Conservation (phyloP, 1,140 invertebrate species). For the Drosophila ercepeae region DNA sequence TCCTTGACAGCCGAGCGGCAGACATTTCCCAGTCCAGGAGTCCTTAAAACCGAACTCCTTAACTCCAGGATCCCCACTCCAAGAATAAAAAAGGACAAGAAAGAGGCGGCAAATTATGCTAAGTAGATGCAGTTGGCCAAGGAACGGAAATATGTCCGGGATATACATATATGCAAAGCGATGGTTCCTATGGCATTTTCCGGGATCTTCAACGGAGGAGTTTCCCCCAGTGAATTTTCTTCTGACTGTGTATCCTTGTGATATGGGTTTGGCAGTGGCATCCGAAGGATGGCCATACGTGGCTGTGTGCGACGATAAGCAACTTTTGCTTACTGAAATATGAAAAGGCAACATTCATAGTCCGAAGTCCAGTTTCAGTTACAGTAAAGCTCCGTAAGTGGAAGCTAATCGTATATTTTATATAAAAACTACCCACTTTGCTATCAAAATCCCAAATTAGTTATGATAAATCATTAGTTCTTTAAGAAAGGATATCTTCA, state of each 20-base stretch:
- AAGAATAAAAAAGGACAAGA: constrained; percentile 15
- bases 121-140: constrained; percentile 72
- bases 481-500: no score
- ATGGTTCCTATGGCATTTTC: constrained; percentile 28
- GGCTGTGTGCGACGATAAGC: constrained; percentile 30
- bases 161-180: constrained; percentile 68
- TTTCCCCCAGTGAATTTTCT: constrained; percentile 3
- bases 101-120: constrained; percentile 72
- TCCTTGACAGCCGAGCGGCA: constrained; percentile 43
- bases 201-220: background rate
- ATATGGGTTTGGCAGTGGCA: constrained; percentile 66
- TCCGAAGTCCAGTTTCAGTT: background rate
- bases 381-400: constrained; percentile 2
- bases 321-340: constrained; percentile 39
- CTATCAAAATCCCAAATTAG: no score
- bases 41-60: background rate
- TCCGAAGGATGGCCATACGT: constrained; percentile 44
- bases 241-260: constrained; percentile 28
- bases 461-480: no score
- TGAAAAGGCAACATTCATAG: constrained; percentile 2
- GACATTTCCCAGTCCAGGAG: constrained; percentile 1
- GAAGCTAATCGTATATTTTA: no score
- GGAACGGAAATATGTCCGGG: constrained; percentile 21
- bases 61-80: constrained; percentile 5
- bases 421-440: no score